Conservation (phyloP, 2,888 invertebrate genomes). For the Blomia tropicalis region DNA sequence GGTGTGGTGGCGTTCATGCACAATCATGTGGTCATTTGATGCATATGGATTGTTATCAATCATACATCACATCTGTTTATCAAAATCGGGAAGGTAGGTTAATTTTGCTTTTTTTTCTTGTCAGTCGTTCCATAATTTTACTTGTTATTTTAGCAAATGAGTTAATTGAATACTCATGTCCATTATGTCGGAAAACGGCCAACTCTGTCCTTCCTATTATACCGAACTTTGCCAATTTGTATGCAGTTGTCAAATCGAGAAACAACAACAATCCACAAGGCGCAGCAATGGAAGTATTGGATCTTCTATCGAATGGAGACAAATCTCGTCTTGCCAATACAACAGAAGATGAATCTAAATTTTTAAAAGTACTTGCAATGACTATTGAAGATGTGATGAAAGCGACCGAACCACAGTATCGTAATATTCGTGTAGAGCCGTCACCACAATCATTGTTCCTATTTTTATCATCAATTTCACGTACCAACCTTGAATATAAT, state of each 20-base stretch:
- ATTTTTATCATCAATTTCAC: constrained; percentile 46
- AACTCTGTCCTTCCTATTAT: constrained; percentile 61
- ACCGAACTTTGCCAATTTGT: constrained; percentile 44
- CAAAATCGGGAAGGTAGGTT: constrained; percentile 17
- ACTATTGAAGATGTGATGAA: constrained; percentile 76
- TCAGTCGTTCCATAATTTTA: neutral
- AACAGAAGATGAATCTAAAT: constrained; percentile 30
- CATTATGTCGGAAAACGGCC: constrained; percentile 76
- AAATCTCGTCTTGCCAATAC: constrained; percentile 29
- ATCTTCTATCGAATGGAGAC: constrained; percentile 40
- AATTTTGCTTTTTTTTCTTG: no score
- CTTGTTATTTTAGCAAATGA: constrained; percentile 27
- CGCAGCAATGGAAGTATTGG: constrained; percentile 34
- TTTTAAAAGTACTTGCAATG: constrained; percentile 38
- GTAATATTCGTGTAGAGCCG: constrained; percentile 45
- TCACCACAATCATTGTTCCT: constrained; percentile 61
- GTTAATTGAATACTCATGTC: constrained; percentile 79
- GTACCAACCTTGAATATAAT: constrained; percentile 83
- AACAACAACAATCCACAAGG: constrained; percentile 35
- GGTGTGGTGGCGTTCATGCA: constrained; percentile 80
- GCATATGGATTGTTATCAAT: constrained; percentile 79
- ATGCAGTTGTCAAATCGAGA: constrained; percentile 40
- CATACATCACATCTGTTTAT: constrained; percentile 69
- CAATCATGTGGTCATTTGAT: constrained; percentile 93
- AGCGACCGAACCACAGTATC: constrained; percentile 62